Base-by-base conservation (phyloP, 2,113 vertebrate genomes). In the Leucosticte australis region DNA sequence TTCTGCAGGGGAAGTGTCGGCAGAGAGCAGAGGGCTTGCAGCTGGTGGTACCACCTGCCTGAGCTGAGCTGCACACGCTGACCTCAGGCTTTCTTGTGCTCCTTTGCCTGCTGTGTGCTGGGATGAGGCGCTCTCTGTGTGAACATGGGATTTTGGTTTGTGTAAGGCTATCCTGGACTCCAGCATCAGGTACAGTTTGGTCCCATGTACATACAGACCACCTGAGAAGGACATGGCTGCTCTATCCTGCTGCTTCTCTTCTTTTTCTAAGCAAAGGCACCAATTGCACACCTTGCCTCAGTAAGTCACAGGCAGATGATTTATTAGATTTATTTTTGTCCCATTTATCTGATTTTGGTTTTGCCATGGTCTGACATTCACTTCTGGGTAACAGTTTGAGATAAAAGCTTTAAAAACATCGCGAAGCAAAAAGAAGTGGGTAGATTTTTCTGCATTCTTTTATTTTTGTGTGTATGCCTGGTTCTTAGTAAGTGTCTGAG, bases 381-480 rank as follows among this genome's bases (percentile, higher is more conserved):
- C 17, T 95, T 76, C 68, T 80, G 53, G 53, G 26, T 64, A 93
- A 75, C 35, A 70, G 35, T 76, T 80, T 90, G 59, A 92, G 79
- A 65, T 42, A 89, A 93, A 87, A 50, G 56, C 63, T 93, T 86
- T 78, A 83, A 94, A 93, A 95, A 74, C 64, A 81, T 35, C 35
- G 64, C 2, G 0, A 94, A 76, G 27, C 47, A 92, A 81, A 92
- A 35, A 78, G 15, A 86, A 67, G 73, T 50, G 63, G 76, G 86
- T 93, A 88, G 64, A 78, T 94, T 95, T 96, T 95, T 93, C 91
- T 24, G 53, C 83, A 59, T 93, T 83, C 56, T 90, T 93, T 90
- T 83, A 77, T 89, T 95, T 96, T 87, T 87, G 77, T 28, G 4
- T 87, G 24, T 82, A 31, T 56, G 86, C 60, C 91, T 92, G 47